phyloP scores from a whole-genome alignment of 2,888 invertebrate species.

The Chaetogeoica ovagalla region DNA sequence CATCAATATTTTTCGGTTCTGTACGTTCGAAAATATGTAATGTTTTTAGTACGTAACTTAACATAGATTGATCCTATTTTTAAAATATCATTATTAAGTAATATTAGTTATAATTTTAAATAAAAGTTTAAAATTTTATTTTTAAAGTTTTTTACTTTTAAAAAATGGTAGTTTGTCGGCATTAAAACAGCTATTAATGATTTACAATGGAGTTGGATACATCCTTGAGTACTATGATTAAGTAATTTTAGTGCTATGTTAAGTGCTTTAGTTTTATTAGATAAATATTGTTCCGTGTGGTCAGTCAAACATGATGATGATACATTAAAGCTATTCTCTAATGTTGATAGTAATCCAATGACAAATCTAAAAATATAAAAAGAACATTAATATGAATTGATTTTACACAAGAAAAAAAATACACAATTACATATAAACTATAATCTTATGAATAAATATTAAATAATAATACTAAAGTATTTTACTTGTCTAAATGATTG shows the following conservation, averaged over 20 bases:
- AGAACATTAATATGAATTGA: background rate
- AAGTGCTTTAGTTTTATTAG: slow-evolving; percentile 62
- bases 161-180: slow-evolving; percentile 74
- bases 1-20: slow-evolving; percentile 70
- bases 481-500: slow-evolving; percentile 45
- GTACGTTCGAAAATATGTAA: slow-evolving; percentile 68
- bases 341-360: slow-evolving; percentile 37
- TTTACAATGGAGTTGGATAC: slow-evolving; percentile 77
- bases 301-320: slow-evolving; percentile 1
- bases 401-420: background rate
- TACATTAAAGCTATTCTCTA: slow-evolving; percentile 35
- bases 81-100: slow-evolving; percentile 4
- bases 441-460: background rate
- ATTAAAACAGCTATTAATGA: slow-evolving; percentile 79
- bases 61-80: slow-evolving; percentile 76
- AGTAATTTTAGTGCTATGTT: slow-evolving; percentile 70
- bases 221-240: slow-evolving; percentile 71
- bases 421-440: background rate
- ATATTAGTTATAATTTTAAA: slow-evolving; percentile 6
- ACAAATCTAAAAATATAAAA: slow-evolving; percentile 27
- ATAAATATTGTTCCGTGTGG: background rate
- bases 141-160: too few species aligned
- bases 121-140: slow-evolving; percentile 52
- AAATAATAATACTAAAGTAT: slow-evolving; percentile 15
- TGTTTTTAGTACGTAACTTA: slow-evolving; percentile 74